Conservation (phyloP, 2,797 vertebrate species). For the Pipistrellus nathusii region DNA sequence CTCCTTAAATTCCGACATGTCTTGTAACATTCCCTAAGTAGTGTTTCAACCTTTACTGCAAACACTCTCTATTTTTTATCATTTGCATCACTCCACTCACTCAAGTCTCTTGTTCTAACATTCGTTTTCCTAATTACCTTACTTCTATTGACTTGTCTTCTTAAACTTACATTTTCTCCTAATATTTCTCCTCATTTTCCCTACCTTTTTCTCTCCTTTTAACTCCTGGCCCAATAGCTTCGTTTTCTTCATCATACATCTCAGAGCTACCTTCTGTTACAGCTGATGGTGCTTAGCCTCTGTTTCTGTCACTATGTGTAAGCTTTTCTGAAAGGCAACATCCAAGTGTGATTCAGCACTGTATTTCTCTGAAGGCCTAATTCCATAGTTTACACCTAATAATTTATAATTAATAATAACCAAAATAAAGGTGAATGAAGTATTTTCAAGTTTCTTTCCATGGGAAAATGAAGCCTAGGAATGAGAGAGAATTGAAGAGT, state of each 20-base stretch:
- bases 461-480: background rate
- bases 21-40: background rate
- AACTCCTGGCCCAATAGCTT: background rate
- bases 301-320: background rate
- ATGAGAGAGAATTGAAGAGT: background rate
- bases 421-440: background rate
- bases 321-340: background rate
- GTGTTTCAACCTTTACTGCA: background rate
- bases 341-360: background rate
- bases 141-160: background rate
- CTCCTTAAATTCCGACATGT: background rate
- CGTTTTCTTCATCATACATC: background rate
- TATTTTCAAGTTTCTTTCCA: background rate
- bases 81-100: background rate
- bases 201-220: background rate
- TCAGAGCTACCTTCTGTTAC: too few species aligned
- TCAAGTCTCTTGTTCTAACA: background rate
- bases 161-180: background rate
- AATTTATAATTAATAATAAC: background rate
- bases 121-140: background rate
- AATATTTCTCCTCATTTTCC: background rate
- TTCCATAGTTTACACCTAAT: background rate
- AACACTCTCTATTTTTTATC: background rate
- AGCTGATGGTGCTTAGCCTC: background rate
- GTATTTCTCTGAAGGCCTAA: background rate